A percentile compares a stretch with the other conserved stretches of the same genome.
These are phyloP conservation scores for Heteromurus nitidus DNA, from an alignment of 2,888 invertebrate genomes.

Conservation along the genomic window DNA sequence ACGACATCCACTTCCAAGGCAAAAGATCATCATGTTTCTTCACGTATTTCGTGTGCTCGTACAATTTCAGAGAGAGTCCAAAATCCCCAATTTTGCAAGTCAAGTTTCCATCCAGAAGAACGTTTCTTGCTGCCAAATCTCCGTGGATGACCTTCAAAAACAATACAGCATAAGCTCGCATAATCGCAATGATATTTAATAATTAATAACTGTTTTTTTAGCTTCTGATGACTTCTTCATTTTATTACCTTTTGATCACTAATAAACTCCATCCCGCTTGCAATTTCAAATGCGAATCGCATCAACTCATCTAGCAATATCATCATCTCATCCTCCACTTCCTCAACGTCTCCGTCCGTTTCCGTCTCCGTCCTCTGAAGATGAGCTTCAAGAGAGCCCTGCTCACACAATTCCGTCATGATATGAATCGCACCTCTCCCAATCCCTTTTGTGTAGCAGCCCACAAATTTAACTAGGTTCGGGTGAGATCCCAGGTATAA, in stretches of 20 bases:
- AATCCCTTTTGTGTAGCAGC: slow-evolving; percentile 1
- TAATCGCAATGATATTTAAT: neutral
- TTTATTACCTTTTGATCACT: too few species aligned
- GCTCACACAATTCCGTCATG: slow-evolving; percentile 1
- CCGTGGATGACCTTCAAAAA: neutral
- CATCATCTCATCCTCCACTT: neutral
- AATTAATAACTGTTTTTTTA: neutral
- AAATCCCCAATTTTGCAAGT: slow-evolving; percentile 8
- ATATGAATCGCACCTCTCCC: neutral
- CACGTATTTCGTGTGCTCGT: slow-evolving; percentile 12
- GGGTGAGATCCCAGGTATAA: slow-evolving; percentile 2
- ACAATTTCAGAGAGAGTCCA: neutral
- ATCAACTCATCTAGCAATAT: neutral
- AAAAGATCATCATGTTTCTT: slow-evolving; percentile 3
- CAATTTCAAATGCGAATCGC: neutral
- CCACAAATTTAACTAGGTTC: slow-evolving; percentile 15
- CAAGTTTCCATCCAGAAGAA: neutral
- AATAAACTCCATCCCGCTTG: slow-evolving; percentile 21
- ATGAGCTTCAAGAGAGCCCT: neutral
- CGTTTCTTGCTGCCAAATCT: neutral
- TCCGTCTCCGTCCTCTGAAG: too few species aligned
- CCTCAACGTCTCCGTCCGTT: too few species aligned
- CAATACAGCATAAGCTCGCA: neutral
- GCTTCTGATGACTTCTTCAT: neutral
- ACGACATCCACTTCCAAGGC: slow-evolving; percentile 33